phyloP scores from a whole-genome alignment of 2,888 invertebrate genomes.

The Blomia tropicalis region DNA sequence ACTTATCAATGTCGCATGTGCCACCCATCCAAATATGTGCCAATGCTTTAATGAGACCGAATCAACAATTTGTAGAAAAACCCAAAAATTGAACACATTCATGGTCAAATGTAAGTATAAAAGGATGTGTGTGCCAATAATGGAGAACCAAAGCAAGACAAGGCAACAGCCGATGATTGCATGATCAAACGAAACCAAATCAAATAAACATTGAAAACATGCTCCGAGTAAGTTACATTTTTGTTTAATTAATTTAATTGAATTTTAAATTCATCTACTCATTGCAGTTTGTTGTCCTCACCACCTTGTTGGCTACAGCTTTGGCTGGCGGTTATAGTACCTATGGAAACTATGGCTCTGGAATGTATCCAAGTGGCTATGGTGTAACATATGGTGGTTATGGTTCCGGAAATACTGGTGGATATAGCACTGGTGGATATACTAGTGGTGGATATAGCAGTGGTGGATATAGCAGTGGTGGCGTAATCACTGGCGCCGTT shows the following conservation, averaged over 20 bases:
- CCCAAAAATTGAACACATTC: too few relatives aligned
- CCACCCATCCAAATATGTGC: too few relatives aligned
- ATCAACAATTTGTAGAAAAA: too few relatives aligned
- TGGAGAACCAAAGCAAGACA: too few relatives aligned
- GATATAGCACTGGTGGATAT: neutral
- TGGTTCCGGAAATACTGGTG: neutral
- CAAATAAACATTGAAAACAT: neutral
- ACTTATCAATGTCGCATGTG: too few relatives aligned
- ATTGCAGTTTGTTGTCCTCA: neutral
- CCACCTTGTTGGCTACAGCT: neutral
- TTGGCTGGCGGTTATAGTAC: conserved; percentile 3
- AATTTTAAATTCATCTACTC: neutral
- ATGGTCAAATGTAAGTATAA: too few relatives aligned
- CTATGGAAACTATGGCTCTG: neutral
- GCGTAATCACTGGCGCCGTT: neutral
- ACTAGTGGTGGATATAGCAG: neutral
- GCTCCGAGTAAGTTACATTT: conserved; percentile 6
- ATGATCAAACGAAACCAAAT: too few relatives aligned
- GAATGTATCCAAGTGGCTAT: neutral
- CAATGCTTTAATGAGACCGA: too few relatives aligned
- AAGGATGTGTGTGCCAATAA: too few relatives aligned
- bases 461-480: neutral
- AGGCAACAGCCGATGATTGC: too few relatives aligned
- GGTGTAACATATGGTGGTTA: neutral
- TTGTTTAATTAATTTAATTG: too few relatives aligned